A percentile compares a stretch with the other conserved stretches of the same genome.
phyloP scores from a whole-genome alignment of 92 coral and sea anemone species.

The Parazoanthus atlanticus region DNA sequence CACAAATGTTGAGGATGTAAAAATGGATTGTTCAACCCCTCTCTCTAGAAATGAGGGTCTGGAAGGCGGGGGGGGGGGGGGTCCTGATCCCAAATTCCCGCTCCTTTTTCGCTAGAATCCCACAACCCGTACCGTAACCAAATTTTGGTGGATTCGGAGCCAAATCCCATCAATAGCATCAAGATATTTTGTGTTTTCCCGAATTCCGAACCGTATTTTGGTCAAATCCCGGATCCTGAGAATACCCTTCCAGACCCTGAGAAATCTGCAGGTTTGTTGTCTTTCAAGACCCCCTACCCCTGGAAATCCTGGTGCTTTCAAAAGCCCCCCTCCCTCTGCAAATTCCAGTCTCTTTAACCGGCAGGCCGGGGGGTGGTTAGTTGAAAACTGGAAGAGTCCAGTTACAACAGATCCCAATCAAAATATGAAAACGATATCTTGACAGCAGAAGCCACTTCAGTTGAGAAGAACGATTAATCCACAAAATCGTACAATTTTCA shows the following conservation, averaged over 20 bases:
- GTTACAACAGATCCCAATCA: slow-evolving; percentile 40
- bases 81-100: slow-evolving; percentile 19
- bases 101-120: slow-evolving; percentile 19
- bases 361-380: slow-evolving; percentile 36
- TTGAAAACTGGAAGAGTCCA: slow-evolving; percentile 35
- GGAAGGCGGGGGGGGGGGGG: not conserved
- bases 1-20: slow-evolving; percentile 20
- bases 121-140: slow-evolving; percentile 25
- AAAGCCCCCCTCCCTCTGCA: slow-evolving; percentile 38
- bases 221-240: slow-evolving; percentile 25
- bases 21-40: slow-evolving; percentile 13
- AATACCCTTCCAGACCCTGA: slow-evolving; percentile 35
- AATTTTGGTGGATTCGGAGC: slow-evolving; percentile 18
- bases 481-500: slow-evolving; percentile 19
- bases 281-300: slow-evolving; percentile 24
- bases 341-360: slow-evolving; percentile 32
- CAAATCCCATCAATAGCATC: slow-evolving; percentile 21
- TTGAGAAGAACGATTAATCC: slow-evolving; percentile 40
- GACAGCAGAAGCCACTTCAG: slow-evolving; percentile 43
- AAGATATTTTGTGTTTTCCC: slow-evolving; percentile 21
- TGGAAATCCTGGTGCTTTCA: slow-evolving; percentile 41
- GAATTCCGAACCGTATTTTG: slow-evolving; percentile 14
- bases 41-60: slow-evolving; percentile 24
- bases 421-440: slow-evolving; percentile 41
- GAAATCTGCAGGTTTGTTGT: slow-evolving; percentile 27